phyloP scores from a whole-genome alignment of 2,888 invertebrate genomes.

The Eudemis profundana region DNA sequence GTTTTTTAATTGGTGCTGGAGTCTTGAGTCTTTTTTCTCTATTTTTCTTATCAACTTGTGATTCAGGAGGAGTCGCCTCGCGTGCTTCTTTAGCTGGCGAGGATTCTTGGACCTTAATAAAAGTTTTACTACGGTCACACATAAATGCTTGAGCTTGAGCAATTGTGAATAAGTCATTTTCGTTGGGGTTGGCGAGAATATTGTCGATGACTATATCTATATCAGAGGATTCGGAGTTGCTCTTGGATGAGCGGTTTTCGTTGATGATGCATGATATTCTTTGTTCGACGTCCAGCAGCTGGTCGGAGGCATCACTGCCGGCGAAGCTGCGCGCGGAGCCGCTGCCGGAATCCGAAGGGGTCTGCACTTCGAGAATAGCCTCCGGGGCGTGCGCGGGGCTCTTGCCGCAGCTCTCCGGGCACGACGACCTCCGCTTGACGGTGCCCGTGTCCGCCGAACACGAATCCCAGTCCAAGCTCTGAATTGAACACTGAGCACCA shows the following conservation, averaged over 20 bases:
- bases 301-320: constrained; percentile 71
- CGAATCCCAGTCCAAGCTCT: constrained; percentile 89
- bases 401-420: constrained; percentile 67
- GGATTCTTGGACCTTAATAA: constrained; percentile 64
- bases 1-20: constrained; percentile 69
- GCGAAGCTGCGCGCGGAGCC: constrained; percentile 72
- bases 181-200: constrained; percentile 65
- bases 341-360: constrained; percentile 77
- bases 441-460: constrained; percentile 90
- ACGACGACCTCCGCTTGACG: constrained; percentile 87
- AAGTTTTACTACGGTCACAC: constrained; percentile 71
- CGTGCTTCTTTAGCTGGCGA: constrained; percentile 57
- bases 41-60: constrained; percentile 63
- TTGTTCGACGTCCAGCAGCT: constrained; percentile 77
- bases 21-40: constrained; percentile 70
- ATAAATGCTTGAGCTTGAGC: constrained; percentile 63
- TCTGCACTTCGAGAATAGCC: constrained; percentile 71
- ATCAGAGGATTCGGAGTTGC: constrained; percentile 79
- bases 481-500: constrained; percentile 71
- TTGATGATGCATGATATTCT: constrained; percentile 81
- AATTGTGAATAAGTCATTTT: constrained; percentile 58
- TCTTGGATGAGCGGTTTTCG: constrained; percentile 79
- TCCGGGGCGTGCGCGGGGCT: constrained; percentile 55
- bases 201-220: constrained; percentile 75
- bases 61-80: constrained; percentile 54